Evolutionary conservation across 2,797 vertebrate species (phyloP).

Genomic region (Odontamblyopus lacepedii): DNA sequence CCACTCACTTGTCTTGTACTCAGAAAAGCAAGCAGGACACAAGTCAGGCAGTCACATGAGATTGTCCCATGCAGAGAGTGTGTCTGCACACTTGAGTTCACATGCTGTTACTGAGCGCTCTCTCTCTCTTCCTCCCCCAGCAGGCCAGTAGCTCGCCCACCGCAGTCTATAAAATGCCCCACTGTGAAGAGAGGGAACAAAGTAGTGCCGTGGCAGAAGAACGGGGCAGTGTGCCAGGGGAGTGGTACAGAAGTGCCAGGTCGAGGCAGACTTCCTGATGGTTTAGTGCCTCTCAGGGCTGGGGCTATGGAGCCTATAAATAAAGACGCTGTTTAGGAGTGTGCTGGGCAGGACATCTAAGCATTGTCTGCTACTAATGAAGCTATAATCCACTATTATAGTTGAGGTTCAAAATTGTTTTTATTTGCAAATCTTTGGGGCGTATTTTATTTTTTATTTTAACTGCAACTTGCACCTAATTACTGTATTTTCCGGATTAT

Average conservation of each 20-base stretch:
- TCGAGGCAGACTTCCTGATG: constrained; percentile 53
- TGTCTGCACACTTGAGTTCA: constrained; percentile 55
- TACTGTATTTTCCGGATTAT: no score
- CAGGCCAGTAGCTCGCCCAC: constrained; percentile 19
- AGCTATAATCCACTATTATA: neutral
- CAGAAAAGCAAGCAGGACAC: constrained; percentile 30
- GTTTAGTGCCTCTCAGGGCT: constrained; percentile 24
- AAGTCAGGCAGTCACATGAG: constrained; percentile 18
- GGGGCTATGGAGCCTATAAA: constrained; percentile 46
- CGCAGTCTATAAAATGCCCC: constrained; percentile 42
- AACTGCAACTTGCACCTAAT: no score
- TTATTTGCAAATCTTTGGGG: no score
- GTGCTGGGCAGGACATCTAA: constrained; percentile 35
- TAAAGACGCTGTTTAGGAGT: constrained; percentile 49
- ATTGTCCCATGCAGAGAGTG: constrained; percentile 31
- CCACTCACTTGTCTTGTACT: constrained; percentile 17
- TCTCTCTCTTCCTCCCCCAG: constrained; percentile 27
- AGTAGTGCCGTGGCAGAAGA: constrained; percentile 39
- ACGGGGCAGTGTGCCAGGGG: constrained; percentile 23
- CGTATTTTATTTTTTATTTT: no score
- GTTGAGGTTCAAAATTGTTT: neutral
- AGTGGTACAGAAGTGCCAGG: constrained; percentile 28
- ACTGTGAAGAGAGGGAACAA: constrained; percentile 43
- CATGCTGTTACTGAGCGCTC: constrained; percentile 54
- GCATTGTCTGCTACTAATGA: constrained; percentile 44